Evolutionary conservation across 1,140 invertebrate genomes (phyloP).

Genomic region (Drosophila melanica): DNA sequence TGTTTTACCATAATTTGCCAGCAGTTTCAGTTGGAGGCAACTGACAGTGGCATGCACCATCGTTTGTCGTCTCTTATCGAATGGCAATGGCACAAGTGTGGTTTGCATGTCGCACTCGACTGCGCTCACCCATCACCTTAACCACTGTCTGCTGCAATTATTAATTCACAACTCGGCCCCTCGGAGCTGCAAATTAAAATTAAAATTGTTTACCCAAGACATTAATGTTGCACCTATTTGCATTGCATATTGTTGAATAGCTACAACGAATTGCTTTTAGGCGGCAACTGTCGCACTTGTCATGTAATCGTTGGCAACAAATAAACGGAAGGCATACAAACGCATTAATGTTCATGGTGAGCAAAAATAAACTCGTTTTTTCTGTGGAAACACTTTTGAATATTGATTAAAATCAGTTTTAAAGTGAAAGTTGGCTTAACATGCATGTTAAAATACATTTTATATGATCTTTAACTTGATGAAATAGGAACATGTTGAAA

Average conservation of each 20-base stretch:
- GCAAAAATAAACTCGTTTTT: not conserved
- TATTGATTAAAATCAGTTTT: not conserved
- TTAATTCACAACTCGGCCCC: constrained; percentile 59
- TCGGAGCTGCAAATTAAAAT: constrained; percentile 53
- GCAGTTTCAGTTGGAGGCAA: constrained; percentile 50
- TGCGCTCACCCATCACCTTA: not conserved
- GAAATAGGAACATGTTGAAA: too few relatives aligned
- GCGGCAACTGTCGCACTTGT: constrained; percentile 56
- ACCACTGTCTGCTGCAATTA: constrained; percentile 37
- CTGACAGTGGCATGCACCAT: constrained; percentile 44
- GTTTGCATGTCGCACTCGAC: constrained; percentile 50
- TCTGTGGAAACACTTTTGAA: not conserved
- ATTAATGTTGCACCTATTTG: constrained; percentile 62
- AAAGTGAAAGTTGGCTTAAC: not conserved
- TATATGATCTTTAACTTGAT: too few relatives aligned
- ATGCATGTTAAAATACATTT: too few relatives aligned
- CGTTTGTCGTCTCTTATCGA: constrained; percentile 73
- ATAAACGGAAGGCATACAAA: constrained; percentile 10
- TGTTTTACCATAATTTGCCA: constrained; percentile 79
- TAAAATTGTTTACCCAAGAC: constrained; percentile 80
- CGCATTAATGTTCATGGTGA: not conserved
- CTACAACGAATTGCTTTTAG: constrained; percentile 78
- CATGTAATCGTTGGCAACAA: constrained; percentile 29
- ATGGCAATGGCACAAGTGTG: constrained; percentile 36
- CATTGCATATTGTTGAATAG: constrained; percentile 42